Evolutionary conservation across 2,113 vertebrate genomes (phyloP), one percentile per base, ranked within the genome.

Genomic region (Equus quagga): DNA sequence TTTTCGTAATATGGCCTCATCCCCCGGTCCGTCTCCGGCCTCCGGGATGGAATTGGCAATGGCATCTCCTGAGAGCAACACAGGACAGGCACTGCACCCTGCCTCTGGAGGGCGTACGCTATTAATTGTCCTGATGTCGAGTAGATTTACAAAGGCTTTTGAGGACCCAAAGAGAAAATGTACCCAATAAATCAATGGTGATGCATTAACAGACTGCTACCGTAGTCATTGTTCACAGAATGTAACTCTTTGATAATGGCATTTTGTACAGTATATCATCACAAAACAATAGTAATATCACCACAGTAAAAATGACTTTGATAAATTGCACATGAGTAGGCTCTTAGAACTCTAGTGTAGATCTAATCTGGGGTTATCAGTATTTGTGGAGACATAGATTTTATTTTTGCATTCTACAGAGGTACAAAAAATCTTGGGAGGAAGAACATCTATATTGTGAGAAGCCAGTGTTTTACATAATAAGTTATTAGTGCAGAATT

Each of bases 231-330:
- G 60, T 86, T 97, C 94, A 23, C 80, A 90, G 93, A 64, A 89
- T 89, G 87, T 91, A 97, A 90, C 95, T 96, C 95, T 76, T 95
- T 79, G 60, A 93, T 97, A 97, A 96, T 97, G 91, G 91, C 91
- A 51, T 78, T 98, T 98, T 89, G 26, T 98, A 95, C 84, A 36
- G 94, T 36, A 0, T 84, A 93, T 97, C 96, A 75, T 97, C 84
- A 76, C 92, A 96, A 97, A 98, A 98, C 98, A 98, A 91, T 80
- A 78, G 89, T 1, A 0, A 31, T 84, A 93, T 92, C 94, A 64
- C 96, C 96, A 67, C 95, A 87, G 0, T 89, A 51, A 82, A 83
- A 97, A 95, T 89, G 96, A 95, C 94, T 95, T 95, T 76, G 97
- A 98, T 96, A 92, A 96, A 97, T 93, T 0, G 0, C 44, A 31